phyloP scores from a whole-genome alignment of 1,140 invertebrate species.

The Drosophila hydei region DNA sequence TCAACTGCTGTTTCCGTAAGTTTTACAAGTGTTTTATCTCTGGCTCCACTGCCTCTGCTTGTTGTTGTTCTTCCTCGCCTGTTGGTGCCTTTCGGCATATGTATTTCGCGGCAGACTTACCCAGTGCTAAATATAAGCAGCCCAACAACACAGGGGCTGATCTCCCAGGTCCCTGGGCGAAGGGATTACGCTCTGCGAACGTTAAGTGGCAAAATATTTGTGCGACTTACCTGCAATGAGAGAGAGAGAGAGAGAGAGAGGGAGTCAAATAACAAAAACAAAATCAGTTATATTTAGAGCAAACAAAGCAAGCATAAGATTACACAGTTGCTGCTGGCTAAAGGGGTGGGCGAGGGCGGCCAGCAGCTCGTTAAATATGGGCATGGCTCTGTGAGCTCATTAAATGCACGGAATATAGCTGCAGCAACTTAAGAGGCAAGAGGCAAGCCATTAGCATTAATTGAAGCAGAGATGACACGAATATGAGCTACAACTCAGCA shows the following conservation, averaged over 20 bases:
- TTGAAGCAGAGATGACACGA: conserved; percentile 53
- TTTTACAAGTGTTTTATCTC: conserved; percentile 70
- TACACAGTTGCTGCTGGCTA: conserved; percentile 22
- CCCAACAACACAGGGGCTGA: conserved; percentile 39
- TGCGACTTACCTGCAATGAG: conserved; percentile 72
- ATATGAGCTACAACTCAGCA: conserved; percentile 29
- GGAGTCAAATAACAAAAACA: conserved; percentile 36
- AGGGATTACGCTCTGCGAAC: background rate
- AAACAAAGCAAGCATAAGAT: conserved; percentile 42
- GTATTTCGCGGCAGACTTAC: conserved; percentile 57
- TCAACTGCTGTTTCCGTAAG: conserved; percentile 68
- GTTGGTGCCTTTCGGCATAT: conserved; percentile 20
- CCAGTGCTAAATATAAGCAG: conserved; percentile 64
- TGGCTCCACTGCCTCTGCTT: background rate
- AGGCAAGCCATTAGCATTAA: conserved; percentile 59
- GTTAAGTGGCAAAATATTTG: conserved; percentile 62
- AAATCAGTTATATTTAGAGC: conserved; percentile 64
- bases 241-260: conserved; percentile 41
- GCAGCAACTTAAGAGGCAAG: conserved; percentile 42
- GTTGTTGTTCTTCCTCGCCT: conserved; percentile 3
- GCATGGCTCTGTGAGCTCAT: conserved; percentile 40
- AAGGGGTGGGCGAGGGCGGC: too few relatives aligned
- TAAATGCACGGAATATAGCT: conserved; percentile 46
- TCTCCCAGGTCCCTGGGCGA: conserved; percentile 17
- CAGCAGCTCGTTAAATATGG: conserved; percentile 29